These are phyloP conservation scores for Rotaria magnacalcarata DNA, from an alignment of 2,888 invertebrate genomes.

Conservation along the genomic window DNA sequence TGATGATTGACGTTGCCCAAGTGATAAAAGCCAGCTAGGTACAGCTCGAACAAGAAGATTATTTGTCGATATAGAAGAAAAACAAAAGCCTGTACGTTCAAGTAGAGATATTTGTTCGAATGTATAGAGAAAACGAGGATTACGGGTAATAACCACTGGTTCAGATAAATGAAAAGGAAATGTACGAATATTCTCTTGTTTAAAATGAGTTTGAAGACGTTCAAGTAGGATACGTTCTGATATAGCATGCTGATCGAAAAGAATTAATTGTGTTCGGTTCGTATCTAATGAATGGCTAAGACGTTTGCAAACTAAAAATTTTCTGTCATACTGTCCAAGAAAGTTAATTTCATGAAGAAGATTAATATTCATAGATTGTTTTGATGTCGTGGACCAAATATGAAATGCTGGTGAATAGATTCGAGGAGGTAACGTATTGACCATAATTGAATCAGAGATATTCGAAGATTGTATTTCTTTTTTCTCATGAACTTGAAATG, in stretches of 20 bases:
- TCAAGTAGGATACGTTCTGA: conserved; percentile 23
- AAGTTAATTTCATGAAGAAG: background rate
- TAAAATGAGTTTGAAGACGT: background rate
- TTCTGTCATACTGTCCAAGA: background rate
- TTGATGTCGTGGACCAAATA: background rate
- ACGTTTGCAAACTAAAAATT: background rate
- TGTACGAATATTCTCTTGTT: background rate
- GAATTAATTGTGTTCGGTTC: background rate
- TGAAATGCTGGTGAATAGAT: background rate
- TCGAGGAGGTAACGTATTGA: background rate
- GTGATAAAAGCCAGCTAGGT: background rate
- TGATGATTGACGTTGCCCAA: background rate
- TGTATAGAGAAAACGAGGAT: conserved; percentile 11
- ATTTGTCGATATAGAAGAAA: background rate
- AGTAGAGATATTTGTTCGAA: background rate
- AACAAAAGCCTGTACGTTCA: background rate
- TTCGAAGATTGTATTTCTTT: background rate
- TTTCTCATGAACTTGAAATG: background rate
- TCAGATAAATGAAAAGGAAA: background rate
- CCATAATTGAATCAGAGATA: background rate
- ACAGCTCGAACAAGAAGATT: conserved; percentile 23
- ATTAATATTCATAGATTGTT: background rate
- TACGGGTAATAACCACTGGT: background rate
- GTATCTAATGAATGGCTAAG: background rate
- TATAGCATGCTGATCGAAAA: conserved; percentile 16